Conservation (phyloP, 1,140 invertebrate species). For the Pemphigus obesinymphae region DNA sequence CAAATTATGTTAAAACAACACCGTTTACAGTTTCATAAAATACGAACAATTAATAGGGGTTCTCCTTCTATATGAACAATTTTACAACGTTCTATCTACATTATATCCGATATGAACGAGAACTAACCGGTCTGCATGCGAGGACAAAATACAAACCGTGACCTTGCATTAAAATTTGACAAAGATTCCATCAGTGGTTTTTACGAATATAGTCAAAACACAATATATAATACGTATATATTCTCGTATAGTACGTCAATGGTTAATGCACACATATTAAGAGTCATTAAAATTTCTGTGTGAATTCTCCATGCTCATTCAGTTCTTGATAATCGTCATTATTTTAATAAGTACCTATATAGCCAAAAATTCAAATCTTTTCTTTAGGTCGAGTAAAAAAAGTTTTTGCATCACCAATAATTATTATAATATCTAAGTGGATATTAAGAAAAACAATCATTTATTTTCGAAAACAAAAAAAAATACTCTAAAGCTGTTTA, state of each 20-base stretch:
- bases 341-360: not conserved
- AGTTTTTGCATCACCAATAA: no score
- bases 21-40: not conserved
- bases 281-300: not conserved
- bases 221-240: no score
- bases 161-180: constrained; percentile 3
- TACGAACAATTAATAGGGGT: not conserved
- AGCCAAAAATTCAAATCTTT: no score
- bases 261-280: not conserved
- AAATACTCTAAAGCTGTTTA: no score
- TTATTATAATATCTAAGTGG: no score
- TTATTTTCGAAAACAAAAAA: no score
- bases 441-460: no score
- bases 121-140: constrained; percentile 22
- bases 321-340: not conserved
- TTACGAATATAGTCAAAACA: not conserved
- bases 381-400: no score
- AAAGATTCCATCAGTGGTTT: not conserved
- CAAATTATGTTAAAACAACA: no score
- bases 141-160: constrained; percentile 1
- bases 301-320: not conserved
- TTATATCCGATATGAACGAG: no score
- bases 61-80: not conserved
- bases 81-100: no score
- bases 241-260: not conserved